phyloP scores from a whole-genome alignment of 2,113 vertebrate species.

The Rhineura floridana region DNA sequence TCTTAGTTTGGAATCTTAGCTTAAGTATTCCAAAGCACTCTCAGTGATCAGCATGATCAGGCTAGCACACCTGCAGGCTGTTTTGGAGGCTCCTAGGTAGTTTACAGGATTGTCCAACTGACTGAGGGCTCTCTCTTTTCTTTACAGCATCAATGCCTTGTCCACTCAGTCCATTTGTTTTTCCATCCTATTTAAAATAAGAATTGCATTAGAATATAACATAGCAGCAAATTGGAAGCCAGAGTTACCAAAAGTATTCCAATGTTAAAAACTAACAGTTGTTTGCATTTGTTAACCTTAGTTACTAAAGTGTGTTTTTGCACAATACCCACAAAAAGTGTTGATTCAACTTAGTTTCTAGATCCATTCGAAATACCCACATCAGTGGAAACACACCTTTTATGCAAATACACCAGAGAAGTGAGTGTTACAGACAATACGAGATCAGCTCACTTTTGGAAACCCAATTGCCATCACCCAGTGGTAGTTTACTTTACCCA shows the following conservation, averaged over 20 bases:
- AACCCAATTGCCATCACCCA: slow-evolving; percentile 44
- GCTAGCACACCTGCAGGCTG: not conserved
- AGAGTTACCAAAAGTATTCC: slow-evolving; percentile 18
- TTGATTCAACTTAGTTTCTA: not conserved
- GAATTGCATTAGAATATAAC: not conserved
- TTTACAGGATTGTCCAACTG: slow-evolving; percentile 22
- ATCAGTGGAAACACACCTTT: slow-evolving; percentile 24
- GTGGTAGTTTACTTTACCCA: slow-evolving; percentile 65
- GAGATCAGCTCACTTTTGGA: not conserved
- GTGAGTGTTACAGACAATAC: not conserved
- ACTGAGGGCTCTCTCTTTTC: slow-evolving; percentile 23
- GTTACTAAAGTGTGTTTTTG: not conserved
- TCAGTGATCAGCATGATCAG: not conserved
- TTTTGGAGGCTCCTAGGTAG: not conserved
- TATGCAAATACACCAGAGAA: slow-evolving; percentile 1
- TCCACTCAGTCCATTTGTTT: slow-evolving; percentile 13
- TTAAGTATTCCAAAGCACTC: not conserved
- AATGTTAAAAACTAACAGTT: not conserved
- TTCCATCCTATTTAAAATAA: not conserved
- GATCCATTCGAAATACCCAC: not conserved
- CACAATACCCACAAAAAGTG: slow-evolving; percentile 20
- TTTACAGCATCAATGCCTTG: slow-evolving; percentile 11
- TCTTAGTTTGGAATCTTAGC: not conserved
- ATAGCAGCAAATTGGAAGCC: not conserved
- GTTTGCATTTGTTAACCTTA: not conserved